Conservation (phyloP, 2,888 invertebrate genomes). For the Callyntrura sp. region DNA sequence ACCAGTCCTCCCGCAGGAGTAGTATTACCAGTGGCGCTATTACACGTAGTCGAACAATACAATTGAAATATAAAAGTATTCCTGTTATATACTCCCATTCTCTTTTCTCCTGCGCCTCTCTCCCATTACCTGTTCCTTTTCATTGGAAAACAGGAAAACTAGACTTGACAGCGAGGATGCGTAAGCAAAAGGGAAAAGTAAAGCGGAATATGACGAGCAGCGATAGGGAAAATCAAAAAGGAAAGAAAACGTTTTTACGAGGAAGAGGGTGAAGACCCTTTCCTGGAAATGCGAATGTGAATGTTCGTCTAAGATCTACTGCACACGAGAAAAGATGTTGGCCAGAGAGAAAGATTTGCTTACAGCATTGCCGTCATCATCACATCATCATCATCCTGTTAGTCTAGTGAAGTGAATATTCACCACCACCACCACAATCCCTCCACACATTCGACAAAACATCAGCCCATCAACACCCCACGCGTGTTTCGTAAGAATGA, state of each 20-base stretch:
- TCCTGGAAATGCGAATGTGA: constrained; percentile 16
- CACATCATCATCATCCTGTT: background rate
- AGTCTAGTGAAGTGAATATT: background rate
- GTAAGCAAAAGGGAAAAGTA: no score
- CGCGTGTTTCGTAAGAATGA: background rate
- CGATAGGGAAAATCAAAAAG: background rate
- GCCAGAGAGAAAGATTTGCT: no score
- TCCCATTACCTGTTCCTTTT: background rate
- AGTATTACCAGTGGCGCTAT: background rate
- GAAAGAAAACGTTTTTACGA: no score
- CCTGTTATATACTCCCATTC: constrained; percentile 12
- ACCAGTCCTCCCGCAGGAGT: no score
- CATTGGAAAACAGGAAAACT: background rate
- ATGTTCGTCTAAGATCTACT: background rate
- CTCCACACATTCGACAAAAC: background rate
- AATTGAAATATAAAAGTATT: background rate
- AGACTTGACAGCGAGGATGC: background rate
- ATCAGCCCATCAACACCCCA: background rate
- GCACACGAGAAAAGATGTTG: background rate
- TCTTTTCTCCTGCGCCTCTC: background rate
- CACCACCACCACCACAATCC: background rate
- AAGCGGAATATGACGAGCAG: no score
- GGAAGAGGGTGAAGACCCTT: constrained; percentile 33
- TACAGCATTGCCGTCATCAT: background rate
- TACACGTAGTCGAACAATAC: background rate